These are phyloP conservation scores for Branchellion lobata DNA, from an alignment of 2,888 invertebrate species.

Conservation along the genomic window DNA sequence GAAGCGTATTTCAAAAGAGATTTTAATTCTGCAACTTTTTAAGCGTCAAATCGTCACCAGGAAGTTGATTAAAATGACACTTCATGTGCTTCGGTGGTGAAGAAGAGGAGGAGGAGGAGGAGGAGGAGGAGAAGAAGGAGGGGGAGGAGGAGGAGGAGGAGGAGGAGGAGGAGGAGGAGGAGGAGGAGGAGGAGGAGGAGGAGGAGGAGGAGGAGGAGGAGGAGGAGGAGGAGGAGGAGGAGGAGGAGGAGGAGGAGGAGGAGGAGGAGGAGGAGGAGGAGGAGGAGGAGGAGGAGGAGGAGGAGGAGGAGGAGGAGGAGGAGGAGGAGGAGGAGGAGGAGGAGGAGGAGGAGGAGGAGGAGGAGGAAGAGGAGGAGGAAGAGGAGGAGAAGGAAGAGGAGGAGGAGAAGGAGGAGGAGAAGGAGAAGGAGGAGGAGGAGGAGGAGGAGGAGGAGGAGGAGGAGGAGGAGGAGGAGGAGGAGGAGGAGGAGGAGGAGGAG, in stretches of 20 bases:
- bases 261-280: constrained; percentile 1
- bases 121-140: constrained; percentile 1
- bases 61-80: no score
- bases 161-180: not conserved
- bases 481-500: constrained; percentile 39
- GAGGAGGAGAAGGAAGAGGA: constrained; percentile 34
- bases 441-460: constrained; percentile 35
- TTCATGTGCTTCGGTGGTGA: no score
- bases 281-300: not conserved
- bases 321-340: not conserved
- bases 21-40: no score
- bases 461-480: constrained; percentile 38
- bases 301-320: constrained; percentile 1
- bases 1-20: no score
- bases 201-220: constrained; percentile 1
- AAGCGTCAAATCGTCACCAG: no score
- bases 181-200: constrained; percentile 1
- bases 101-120: not conserved
- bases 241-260: constrained; percentile 1
- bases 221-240: not conserved
- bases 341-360: constrained; percentile 11
- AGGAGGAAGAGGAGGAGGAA: constrained; percentile 32
- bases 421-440: constrained; percentile 37
- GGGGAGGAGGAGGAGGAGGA: not conserved
- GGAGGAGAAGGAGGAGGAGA: constrained; percentile 37